Percentiles rank a stretch among this genome's conserved stretches.
phyloP scores from a whole-genome alignment of 1,140 invertebrate genomes.

The Oncopodura yosiiana region DNA sequence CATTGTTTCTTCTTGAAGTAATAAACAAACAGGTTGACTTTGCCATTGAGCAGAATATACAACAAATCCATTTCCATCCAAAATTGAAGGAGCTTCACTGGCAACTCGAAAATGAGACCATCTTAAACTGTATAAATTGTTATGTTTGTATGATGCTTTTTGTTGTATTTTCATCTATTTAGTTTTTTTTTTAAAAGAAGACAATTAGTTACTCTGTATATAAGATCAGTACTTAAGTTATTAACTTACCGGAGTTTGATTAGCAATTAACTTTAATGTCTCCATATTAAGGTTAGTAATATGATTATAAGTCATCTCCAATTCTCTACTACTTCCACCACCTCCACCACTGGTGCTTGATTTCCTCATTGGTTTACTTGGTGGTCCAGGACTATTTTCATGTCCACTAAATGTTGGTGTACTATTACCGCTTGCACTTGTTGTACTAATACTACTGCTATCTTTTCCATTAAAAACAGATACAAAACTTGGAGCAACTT shows the following conservation, averaged over 20 bases:
- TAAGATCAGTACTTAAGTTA: background rate
- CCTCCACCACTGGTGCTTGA: conserved; percentile 22
- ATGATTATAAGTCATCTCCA: conserved; percentile 27
- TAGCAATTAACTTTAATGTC: conserved; percentile 32
- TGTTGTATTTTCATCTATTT: conserved; percentile 21
- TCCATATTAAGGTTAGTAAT: conserved; percentile 32
- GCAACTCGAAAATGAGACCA: conserved; percentile 31
- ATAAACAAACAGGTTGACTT: conserved; percentile 23
- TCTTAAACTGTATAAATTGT: conserved; percentile 4
- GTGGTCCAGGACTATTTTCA: conserved; percentile 14
- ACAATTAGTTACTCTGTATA: background rate
- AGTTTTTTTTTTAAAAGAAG: background rate
- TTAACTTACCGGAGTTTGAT: conserved; percentile 27
- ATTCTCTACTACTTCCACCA: conserved; percentile 9
- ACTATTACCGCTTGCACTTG: background rate
- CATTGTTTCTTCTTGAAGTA: conserved; percentile 25
- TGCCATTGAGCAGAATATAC: conserved; percentile 31
- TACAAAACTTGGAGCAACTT: conserved; percentile 32
- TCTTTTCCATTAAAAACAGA: conserved; percentile 23
- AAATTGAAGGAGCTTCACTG: conserved; percentile 15
- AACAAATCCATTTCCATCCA: conserved; percentile 23
- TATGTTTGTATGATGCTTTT: conserved; percentile 7
- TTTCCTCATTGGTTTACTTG: conserved; percentile 32
- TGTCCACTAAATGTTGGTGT: background rate
- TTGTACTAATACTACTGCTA: background rate